Conservation (phyloP, 2,113 vertebrate genomes). For the Passer domesticus region DNA sequence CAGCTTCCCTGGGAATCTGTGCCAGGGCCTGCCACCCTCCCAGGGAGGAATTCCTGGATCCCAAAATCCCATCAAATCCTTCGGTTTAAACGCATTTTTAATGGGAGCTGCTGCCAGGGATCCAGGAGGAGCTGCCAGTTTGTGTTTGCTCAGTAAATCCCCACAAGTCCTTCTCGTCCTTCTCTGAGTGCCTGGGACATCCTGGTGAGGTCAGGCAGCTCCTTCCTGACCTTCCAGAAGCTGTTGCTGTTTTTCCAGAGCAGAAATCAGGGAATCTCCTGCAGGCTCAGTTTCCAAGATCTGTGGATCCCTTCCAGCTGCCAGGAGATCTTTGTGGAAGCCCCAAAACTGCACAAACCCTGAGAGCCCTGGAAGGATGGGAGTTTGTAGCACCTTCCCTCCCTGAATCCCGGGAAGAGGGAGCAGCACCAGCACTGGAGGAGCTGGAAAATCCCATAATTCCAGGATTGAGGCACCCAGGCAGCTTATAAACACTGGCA, state of each 20-base stretch:
- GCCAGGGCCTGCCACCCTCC: not conserved
- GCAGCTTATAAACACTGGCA: not conserved
- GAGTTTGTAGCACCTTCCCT: fast-evolving
- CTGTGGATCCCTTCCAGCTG: not conserved
- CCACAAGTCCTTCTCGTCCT: not conserved
- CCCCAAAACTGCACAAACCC: not conserved
- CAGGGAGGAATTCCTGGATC: not conserved
- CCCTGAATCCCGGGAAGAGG: fast-evolving
- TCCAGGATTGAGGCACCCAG: not conserved
- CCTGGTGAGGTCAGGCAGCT: not conserved
- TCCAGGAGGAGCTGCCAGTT: not conserved
- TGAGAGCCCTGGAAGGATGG: not conserved
- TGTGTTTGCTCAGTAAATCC: not conserved
- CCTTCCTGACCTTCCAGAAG: not conserved
- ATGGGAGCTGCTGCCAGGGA: not conserved
- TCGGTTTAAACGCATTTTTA: not conserved
- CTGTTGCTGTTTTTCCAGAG: not conserved
- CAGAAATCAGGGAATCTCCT: not conserved
- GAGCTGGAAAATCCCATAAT: not conserved
- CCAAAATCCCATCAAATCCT: not conserved
- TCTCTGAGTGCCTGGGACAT: not conserved
- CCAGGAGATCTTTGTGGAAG: not conserved
- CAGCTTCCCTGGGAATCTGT: not conserved
- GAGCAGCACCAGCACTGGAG: not conserved
- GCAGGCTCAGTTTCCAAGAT: not conserved